Evolutionary conservation across 1,140 invertebrate species (phyloP), one percentile per base, ranked within the genome.

Genomic region (Drosophila suzukii): DNA sequence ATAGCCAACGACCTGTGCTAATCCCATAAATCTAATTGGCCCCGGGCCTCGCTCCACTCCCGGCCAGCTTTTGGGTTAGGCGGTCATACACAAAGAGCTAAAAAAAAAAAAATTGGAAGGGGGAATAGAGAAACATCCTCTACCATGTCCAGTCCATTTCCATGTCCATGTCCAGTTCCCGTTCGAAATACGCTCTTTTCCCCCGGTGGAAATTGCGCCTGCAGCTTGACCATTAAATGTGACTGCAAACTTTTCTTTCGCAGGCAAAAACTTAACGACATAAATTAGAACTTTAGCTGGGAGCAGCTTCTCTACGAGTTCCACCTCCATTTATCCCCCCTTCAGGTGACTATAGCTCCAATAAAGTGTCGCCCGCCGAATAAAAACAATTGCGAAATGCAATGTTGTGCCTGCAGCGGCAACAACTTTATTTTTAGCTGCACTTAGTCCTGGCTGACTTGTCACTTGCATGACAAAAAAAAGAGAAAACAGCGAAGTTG

Each of bases 21-120:
- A 88, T 82, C 60, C 78, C 78, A 79, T 88, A 86, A 86, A 86
- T 86, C 78, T 79, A 86, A 81, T 86, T 81, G 78, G 80, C 75
- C 75, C 56, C 68, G 50, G 58, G 34, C 68, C 70, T 57, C 53
- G 32, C 51, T 15, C 67, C 50, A n/a, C 24, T 49, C 51, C 73
- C 36, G 53, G 39, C 38, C 60, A 54, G 78, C 77, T 85, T 85
- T 74, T 85, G 78, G 81, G 81, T 85, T 85, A 85, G 57, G 55
- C 82, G 81, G 81, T 85, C 81, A 84, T 51, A 60, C 39, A 60
- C 41, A 32, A 32, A 15, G 46, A 46, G 58, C 32, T 13, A 41
- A 41, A 50, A 38, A 41, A 41, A 50, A 38, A 17, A 36, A 30
- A 24, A 15, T 7, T 17, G 47, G 47, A 17, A 11, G 17, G 27